Evolutionary conservation across 2,113 vertebrate species (phyloP), one percentile per base, ranked within the genome.

Genomic region (Muntiacus muntjak): DNA sequence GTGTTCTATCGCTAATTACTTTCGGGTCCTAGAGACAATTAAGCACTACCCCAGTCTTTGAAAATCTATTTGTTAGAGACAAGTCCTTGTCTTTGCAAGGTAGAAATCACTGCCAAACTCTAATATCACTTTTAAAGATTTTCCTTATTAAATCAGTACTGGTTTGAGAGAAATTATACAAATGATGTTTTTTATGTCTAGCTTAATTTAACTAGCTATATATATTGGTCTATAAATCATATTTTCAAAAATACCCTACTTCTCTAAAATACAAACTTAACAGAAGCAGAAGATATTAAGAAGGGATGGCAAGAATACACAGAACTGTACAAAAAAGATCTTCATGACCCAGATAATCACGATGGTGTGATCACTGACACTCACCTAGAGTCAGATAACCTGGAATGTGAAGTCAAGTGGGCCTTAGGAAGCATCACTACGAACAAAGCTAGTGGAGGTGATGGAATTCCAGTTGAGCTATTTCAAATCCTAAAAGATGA

Each of bases 171-270:
- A 92, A 93, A 95, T 85, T 62, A 89, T n/a, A 86, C 40, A 82
- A 88, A 67, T 15, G 8, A 50, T 57, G 15, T 57, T 87, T 88
- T 58, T 79, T n/a, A 62, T 60, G 90, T 58, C 67, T 54, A 54
- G 16, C 4, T 87, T 92, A 64, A 62, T 94, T 97, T 94, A 33
- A 11, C 12, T 89, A 55, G 86, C 15, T 23, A 4, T 83, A 13
- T 87, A 85, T 50, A 89, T 83, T 58, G 81, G 13, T 76, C 55
- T 82, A 25, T 83, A 93, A 90, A 43, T 12, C 17, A 52, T 50
- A 45, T 85, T 90, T 93, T 93, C 25, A n/a, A 95, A 97, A 93
- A 79, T 8, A 94, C 64, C 17, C 30, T 43, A 6, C 89, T 96
- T 96, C 16, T 86, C 33, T 91, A 91, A 88, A 81, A 79, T 79